phyloP scores from a whole-genome alignment of 2,888 invertebrate species.

The Muscina levida region DNA sequence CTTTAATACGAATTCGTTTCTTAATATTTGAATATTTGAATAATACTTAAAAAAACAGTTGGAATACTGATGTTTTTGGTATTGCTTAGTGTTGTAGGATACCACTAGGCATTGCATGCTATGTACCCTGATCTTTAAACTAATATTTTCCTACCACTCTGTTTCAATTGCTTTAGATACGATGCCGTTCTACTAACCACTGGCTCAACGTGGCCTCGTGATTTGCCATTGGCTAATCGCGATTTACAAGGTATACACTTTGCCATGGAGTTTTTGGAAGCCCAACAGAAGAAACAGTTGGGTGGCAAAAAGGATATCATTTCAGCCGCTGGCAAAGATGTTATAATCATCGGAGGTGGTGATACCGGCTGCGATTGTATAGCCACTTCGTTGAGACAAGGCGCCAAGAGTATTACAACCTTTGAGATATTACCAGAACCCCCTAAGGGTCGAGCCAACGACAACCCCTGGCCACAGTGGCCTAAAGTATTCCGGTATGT shows the following conservation, averaged over 20 bases:
- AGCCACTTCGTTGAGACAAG: slow-evolving; percentile 96
- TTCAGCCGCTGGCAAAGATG: slow-evolving; percentile 95
- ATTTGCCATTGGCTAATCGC: slow-evolving; percentile 91
- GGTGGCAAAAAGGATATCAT: slow-evolving; percentile 84
- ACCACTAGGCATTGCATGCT: too few species aligned
- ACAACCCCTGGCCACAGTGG: slow-evolving; percentile 99
- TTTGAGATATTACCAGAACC: slow-evolving; percentile 99
- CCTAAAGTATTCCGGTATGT: slow-evolving; percentile 92
- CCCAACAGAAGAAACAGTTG: slow-evolving; percentile 96
- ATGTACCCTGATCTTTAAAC: too few species aligned
- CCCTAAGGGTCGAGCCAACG: slow-evolving; percentile 87
- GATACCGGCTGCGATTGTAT: slow-evolving; percentile 99
- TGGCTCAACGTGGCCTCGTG: slow-evolving; percentile 98
- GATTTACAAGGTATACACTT: slow-evolving; percentile 96
- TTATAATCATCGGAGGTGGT: slow-evolving; percentile 93
- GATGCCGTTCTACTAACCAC: slow-evolving; percentile 94
- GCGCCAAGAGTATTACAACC: slow-evolving; percentile 92
- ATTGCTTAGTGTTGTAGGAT: too few species aligned
- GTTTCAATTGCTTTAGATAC: slow-evolving; percentile 82
- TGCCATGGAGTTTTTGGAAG: slow-evolving; percentile 98
- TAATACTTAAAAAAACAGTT: too few species aligned
- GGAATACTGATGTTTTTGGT: too few species aligned
- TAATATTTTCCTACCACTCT: too few species aligned
- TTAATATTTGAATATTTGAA: too few species aligned
- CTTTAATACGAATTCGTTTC: too few species aligned